phyloP scores from a whole-genome alignment of 2,113 vertebrate species.

The Sakesphorus luctuosus region DNA sequence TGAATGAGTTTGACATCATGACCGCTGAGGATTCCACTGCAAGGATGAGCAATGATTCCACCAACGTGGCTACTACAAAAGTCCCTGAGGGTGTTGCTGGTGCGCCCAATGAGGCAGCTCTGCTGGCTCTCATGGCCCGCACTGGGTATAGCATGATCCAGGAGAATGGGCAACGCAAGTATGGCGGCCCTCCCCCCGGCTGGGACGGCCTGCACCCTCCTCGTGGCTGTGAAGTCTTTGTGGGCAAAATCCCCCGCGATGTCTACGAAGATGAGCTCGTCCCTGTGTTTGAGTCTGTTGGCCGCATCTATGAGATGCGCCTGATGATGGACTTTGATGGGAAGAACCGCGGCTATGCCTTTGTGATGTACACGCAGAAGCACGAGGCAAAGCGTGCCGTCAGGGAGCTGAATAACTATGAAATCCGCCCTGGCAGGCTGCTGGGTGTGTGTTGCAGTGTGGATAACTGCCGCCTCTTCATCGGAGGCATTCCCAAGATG shows the following conservation, averaged over 20 bases:
- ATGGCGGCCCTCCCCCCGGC: constrained; percentile 89
- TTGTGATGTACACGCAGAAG: constrained; percentile 97
- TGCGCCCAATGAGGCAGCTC: constrained; percentile 86
- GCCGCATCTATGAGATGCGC: constrained; percentile 97
- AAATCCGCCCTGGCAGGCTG: constrained; percentile 92
- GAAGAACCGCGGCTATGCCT: constrained; percentile 96
- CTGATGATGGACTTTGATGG: constrained; percentile 99
- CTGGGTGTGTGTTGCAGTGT: constrained; percentile 96
- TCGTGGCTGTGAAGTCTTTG: constrained; percentile 96
- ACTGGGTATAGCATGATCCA: constrained; percentile 94
- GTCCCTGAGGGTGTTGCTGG: constrained; percentile 88
- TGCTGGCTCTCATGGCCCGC: constrained; percentile 91
- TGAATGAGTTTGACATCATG: constrained; percentile 95
- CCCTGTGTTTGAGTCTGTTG: constrained; percentile 91
- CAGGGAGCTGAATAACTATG: constrained; percentile 96
- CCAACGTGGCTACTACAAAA: constrained; percentile 71
- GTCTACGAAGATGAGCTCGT: constrained; percentile 98
- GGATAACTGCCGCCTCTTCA: constrained; percentile 99
- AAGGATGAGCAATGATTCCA: constrained; percentile 88
- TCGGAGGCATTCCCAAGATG: constrained; percentile 97
- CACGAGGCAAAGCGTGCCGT: constrained; percentile 94
- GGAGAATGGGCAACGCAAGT: constrained; percentile 97
- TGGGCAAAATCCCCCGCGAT: constrained; percentile 96
- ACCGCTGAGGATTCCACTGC: constrained; percentile 94
- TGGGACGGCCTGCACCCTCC: constrained; percentile 91